Evolutionary conservation across 2,113 vertebrate genomes (phyloP).

Genomic region (Siniperca knerii): DNA sequence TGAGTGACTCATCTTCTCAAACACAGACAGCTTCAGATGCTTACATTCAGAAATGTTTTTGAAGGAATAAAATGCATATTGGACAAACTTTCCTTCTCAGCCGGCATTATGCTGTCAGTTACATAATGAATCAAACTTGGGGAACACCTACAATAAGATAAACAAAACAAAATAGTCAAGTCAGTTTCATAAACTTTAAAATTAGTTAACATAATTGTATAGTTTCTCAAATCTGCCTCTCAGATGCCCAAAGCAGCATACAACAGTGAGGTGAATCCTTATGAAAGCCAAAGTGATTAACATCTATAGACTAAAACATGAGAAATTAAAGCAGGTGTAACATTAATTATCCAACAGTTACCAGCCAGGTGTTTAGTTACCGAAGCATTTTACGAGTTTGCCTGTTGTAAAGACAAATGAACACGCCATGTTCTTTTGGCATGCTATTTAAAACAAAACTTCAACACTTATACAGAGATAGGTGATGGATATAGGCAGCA

Average conservation of each 20-base stretch:
- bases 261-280: constrained; percentile 36
- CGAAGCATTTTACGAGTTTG: constrained; percentile 16
- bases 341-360: constrained; percentile 61
- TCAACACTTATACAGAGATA: constrained; percentile 9
- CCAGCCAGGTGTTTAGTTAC: constrained; percentile 64
- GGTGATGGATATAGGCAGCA: constrained; percentile 5
- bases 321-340: constrained; percentile 59
- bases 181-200: constrained; percentile 1
- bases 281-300: constrained; percentile 63
- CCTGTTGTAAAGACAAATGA: constrained; percentile 60
- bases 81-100: not conserved
- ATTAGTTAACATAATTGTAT: constrained; percentile 12
- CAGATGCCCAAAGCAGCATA: not conserved
- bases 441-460: constrained; percentile 47
- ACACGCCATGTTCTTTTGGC: constrained; percentile 28
- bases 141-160: not conserved
- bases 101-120: too few relatives aligned
- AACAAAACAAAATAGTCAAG: not conserved
- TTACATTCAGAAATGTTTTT: not conserved
- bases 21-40: not conserved
- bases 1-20: constrained; percentile 5
- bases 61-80: not conserved
- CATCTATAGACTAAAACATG: constrained; percentile 51
- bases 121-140: not conserved
- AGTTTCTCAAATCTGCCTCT: constrained; percentile 25